Base-by-base conservation (phyloP, 2,797 vertebrate species). In the Neosilurus hyrtlii region DNA sequence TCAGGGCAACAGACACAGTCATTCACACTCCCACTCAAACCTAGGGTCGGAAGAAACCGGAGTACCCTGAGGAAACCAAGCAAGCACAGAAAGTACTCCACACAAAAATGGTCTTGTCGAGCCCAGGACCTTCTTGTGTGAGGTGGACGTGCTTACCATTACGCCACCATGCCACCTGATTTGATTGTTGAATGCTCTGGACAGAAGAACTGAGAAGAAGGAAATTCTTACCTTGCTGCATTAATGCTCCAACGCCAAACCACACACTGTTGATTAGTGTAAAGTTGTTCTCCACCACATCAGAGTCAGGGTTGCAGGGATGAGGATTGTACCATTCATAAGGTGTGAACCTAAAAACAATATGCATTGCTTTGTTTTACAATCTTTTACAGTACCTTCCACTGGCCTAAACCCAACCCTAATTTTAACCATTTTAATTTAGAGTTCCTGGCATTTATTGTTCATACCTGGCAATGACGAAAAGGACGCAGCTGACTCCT, bases 281-380 rank as follows among this genome's bases (percentile, higher is more conserved):
- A 93, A 99, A 99, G 95, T 97, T 98, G 95, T 99, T 99, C 94
- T 99, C 97, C 89, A 99, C 97, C 89, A 98, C 96, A 43, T 99
- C 97, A 67, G 97, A 97, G 91, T 99, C 96, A 57, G 97, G 97
- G 92, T 98, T 99, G 92, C 97, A 99, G 71, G 97, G 97, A 90
- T 99, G 97, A 89, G 97, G 97, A 87, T 98, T 98, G 95, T 99
- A 98, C 97, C 97, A 99, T 89, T 99, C 97, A 83, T 99, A 99
- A 37, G 97, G 97, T 89, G 97, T 99, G 90, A 99, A 99, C 95
- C 97, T 99, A 93, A 86, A 87, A 1, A 57, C 8, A 57, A 86
- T 11, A 81, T 2, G 57, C 16, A 30, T 15, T 14, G 7, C 49
- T 54, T n/a, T n/a, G 22, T 71, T 43, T n/a, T 71, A 51, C 22